These are phyloP conservation scores for Procambarus clarkii DNA, from an alignment of 1,140 invertebrate genomes.

Conservation along the genomic window DNA sequence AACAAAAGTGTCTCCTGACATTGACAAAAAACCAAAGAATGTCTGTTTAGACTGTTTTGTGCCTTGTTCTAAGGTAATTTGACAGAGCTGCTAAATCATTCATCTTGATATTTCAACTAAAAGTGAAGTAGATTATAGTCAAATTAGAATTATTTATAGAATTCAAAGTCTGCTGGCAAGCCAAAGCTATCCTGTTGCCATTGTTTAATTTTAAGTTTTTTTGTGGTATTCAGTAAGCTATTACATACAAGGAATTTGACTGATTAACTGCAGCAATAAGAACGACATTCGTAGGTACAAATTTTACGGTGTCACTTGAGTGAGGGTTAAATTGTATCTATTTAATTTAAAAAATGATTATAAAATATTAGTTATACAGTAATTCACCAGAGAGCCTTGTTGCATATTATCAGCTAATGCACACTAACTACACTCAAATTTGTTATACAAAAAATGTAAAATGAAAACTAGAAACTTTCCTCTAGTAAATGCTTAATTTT, in stretches of 20 bases:
- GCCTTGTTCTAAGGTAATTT: slow-evolving; percentile 18
- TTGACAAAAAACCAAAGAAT: slow-evolving; percentile 12
- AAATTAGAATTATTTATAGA: slow-evolving; percentile 12
- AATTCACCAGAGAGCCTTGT: background rate
- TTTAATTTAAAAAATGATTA: background rate
- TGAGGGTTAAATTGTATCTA: background rate
- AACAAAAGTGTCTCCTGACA: background rate
- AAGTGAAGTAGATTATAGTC: background rate
- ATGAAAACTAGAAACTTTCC: too few species aligned
- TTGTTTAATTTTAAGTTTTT: slow-evolving; percentile 13
- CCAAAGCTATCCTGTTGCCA: slow-evolving; percentile 39
- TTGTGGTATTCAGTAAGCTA: background rate
- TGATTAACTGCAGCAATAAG: background rate
- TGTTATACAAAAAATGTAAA: too few species aligned
- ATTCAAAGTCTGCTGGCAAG: slow-evolving; percentile 11
- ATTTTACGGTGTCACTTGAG: background rate
- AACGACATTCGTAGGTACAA: background rate
- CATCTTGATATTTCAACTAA: background rate
- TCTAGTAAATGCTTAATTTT: too few species aligned
- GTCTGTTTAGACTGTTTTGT: slow-evolving; percentile 10
- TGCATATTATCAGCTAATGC: background rate
- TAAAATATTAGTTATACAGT: background rate
- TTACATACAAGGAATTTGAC: background rate
- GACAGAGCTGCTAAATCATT: background rate
- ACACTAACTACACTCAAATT: background rate